Evolutionary conservation across 2,888 invertebrate genomes (phyloP), one percentile per base, ranked within the genome.

Genomic region (Hirtodrosophila duncani): DNA sequence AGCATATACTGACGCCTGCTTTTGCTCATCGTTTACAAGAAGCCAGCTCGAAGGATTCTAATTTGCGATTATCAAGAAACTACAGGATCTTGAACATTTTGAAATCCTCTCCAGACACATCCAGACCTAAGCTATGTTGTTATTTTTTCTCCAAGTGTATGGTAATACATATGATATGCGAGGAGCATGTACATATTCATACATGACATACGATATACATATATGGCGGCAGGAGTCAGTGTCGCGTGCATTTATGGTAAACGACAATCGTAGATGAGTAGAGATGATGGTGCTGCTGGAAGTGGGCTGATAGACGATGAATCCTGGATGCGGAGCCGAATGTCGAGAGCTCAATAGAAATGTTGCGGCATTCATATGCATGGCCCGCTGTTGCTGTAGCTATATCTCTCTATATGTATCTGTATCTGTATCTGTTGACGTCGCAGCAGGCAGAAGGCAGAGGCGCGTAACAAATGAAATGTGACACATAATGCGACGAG

Each of bases 401-500:
- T n/a, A n/a, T n/a, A n/a, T n/a, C n/a, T n/a, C n/a, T n/a, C n/a
- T n/a, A n/a, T n/a, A n/a, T 3, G 10, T 13, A 9, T 17, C 16
- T 14, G n/a, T 2, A 49, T 29, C 17, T 13, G 45, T 45, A 27
- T 14, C 23, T 27, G 63, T 50, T 43, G 39, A 31, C 38, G 62
- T 56, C 24, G 30, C 9, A 45, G 52, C 45, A 57, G 77, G 50
- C 65, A 60, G 62, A 36, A 50, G 67, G 11, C 38, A 64, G 63
- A 63, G 58, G 63, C 67, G 74, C 70, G 70, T 56, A 56, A 66
- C 79, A 78, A 78, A 74, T 78, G 81, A 74, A 74, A 78, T 74
- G 75, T 81, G 81, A 78, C 72, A 74, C 75, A 78, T 74, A 55
- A 81, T 81, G 81, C 79, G 75, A 70, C 70, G 70, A 69, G 67